These are phyloP conservation scores for Coranthus polyacanthus DNA, from an alignment of 2,797 vertebrate genomes.

Conservation along the genomic window DNA sequence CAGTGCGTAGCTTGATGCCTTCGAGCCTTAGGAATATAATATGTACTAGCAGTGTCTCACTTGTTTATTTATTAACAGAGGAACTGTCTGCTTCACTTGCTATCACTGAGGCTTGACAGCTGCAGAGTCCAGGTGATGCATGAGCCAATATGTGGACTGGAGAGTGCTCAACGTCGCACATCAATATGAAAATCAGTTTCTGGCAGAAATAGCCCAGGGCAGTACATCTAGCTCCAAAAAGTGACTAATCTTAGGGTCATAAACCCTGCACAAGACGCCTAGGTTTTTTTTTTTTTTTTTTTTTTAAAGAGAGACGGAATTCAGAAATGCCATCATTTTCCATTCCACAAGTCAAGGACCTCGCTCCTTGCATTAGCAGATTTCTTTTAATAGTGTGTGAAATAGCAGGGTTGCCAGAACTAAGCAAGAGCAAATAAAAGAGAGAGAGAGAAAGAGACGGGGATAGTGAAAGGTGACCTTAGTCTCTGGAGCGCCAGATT, in stretches of 20 bases:
- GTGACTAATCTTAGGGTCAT: constrained; percentile 87
- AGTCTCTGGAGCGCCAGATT: constrained; percentile 83
- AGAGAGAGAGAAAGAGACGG: constrained; percentile 51
- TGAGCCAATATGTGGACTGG: constrained; percentile 87
- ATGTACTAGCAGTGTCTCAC: constrained; percentile 71
- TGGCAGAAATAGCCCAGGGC: constrained; percentile 83
- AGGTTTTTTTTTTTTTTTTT: constrained; percentile 69
- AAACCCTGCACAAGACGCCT: constrained; percentile 82
- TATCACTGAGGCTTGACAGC: constrained; percentile 87
- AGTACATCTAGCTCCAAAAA: constrained; percentile 82
- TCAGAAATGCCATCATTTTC: constrained; percentile 83
- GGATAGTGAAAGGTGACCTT: constrained; percentile 82
- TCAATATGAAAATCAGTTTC: constrained; percentile 90
- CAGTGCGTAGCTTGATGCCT: constrained; percentile 38
- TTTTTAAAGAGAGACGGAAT: constrained; percentile 73
- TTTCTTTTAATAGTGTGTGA: constrained; percentile 85
- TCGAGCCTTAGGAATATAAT: constrained; percentile 66
- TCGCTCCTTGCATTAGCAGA: constrained; percentile 77
- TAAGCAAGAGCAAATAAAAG: constrained; percentile 82
- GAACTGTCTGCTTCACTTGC: constrained; percentile 82
- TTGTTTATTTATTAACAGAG: constrained; percentile 87
- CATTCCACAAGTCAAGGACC: constrained; percentile 77
- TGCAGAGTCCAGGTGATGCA: constrained; percentile 86
- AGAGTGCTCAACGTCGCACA: constrained; percentile 83
- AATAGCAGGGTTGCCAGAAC: constrained; percentile 79